These are phyloP conservation scores for Colinus virginianus DNA, from an alignment of 2,113 vertebrate species.

Conservation along the genomic window DNA sequence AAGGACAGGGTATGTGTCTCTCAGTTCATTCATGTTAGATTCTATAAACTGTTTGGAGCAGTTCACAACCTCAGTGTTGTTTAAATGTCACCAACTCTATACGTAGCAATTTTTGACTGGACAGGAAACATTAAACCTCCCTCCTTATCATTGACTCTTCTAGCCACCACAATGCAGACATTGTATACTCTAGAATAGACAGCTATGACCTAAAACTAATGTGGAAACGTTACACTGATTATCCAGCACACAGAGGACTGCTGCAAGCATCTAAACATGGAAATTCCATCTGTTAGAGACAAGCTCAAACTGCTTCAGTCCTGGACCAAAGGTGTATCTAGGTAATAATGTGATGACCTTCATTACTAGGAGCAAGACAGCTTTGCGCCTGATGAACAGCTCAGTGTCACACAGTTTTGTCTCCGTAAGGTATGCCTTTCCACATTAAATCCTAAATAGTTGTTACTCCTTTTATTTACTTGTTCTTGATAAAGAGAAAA, in stretches of 20 bases:
- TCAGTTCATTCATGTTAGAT: background rate
- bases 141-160: background rate
- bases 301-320: background rate
- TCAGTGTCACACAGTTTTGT: background rate
- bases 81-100: background rate
- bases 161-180: background rate
- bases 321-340: background rate
- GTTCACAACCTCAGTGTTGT: background rate
- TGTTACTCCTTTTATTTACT: too few relatives aligned
- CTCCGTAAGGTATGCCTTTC: background rate
- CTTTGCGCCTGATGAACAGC: background rate
- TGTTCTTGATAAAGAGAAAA: background rate
- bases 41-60: background rate
- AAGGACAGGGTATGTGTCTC: background rate
- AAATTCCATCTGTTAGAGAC: background rate
- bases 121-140: background rate
- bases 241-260: accelerated
- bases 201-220: background rate
- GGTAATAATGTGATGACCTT: background rate
- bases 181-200: background rate
- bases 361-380: background rate
- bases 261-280: background rate
- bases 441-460: background rate
- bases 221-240: background rate
- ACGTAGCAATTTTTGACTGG: background rate